Conservation (phyloP, 2,888 invertebrate species). For the Xylophagus ater region DNA sequence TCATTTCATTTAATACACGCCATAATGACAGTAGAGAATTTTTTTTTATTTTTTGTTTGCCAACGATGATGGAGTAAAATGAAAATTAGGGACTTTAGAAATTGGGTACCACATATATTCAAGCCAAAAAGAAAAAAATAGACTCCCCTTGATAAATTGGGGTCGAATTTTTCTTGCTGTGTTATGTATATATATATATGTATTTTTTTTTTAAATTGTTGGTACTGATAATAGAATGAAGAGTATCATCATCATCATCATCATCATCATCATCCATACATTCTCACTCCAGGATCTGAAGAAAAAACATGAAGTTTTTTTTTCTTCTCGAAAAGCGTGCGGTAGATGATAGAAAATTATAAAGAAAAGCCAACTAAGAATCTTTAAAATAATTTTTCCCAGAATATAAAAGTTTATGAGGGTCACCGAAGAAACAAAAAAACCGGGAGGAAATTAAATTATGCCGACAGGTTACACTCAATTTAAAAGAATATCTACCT, state of each 20-base stretch:
- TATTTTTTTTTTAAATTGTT: slow-evolving; percentile 1
- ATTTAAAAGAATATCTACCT: too few relatives aligned
- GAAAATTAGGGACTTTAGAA: too few relatives aligned
- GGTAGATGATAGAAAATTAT: too few relatives aligned
- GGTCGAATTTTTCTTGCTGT: slow-evolving; percentile 16
- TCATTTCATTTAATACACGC: slow-evolving; percentile 18
- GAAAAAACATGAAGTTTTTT: too few relatives aligned
- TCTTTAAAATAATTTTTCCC: too few relatives aligned
- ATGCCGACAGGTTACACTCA: slow-evolving; percentile 16
- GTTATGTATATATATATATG: not conserved
- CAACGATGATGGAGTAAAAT: slow-evolving; percentile 13
- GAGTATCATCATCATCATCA: slow-evolving; percentile 7
- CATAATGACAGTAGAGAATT: slow-evolving; percentile 17
- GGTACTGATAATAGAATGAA: slow-evolving; percentile 6
- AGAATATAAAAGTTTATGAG: too few relatives aligned
- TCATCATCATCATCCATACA: too few relatives aligned
- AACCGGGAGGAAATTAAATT: slow-evolving; percentile 13
- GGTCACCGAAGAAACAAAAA: not conserved
- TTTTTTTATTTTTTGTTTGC: slow-evolving; percentile 8
- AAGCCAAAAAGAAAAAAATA: not conserved
- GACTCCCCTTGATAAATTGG: slow-evolving; percentile 16
- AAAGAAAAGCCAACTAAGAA: too few relatives aligned
- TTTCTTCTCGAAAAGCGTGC: too few relatives aligned
- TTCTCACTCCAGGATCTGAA: too few relatives aligned
- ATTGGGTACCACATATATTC: slow-evolving; percentile 5